Base-by-base conservation (phyloP, 2,888 invertebrate species). In the Asteroscopus sphinx region DNA sequence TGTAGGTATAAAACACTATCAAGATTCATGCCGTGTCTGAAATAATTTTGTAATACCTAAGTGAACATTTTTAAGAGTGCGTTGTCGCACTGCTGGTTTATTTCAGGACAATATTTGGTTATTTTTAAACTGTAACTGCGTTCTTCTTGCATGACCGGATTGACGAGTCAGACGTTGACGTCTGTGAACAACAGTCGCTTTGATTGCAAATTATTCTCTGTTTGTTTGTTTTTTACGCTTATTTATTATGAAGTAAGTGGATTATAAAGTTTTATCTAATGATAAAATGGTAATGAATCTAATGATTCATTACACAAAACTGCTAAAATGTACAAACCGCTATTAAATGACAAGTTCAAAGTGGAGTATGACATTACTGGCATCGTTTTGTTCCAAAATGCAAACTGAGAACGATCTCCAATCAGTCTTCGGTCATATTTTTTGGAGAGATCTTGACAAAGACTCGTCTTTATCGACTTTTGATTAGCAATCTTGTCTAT, bases 1-100 rank as follows among this genome's bases (percentile, higher is more conserved):
- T 41, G 51, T 66, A 77, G 69, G 74, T 54, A 77, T 52, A 56
- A 64, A 69, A 60, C 49, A 12, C 12, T 6, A 13, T 17, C 3
- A 6, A 3, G 17, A 21, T 21, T 21, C 17, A 4, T 62, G 59
- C 49, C 58, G 37, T 49, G 49, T 61, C 72, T 73, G 39, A 26
- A 63, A 53, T 42, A 54, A 48, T 67, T 73, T 59, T 46, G 8
- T 73, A 36, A 17, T 58, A n/a, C n/a, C n/a, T n/a, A 39, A 56
- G 28, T 49, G 58, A 42, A 69, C 67, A 77, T 78, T 75, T 82
- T 78, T 78, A 61, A 54, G 61, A 70, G 75, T 74, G 48, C 77
- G 69, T 76, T 76, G 82, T 73, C 75, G 46, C 36, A 33, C n/a
- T 42, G 54, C 37, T 47, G 51, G 66, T 57, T 69, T 80, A 80